A percentile compares a stretch with the other conserved stretches of the same genome.
phyloP scores from a whole-genome alignment of 2,888 invertebrate genomes.

The Pristionchus arcanus region DNA sequence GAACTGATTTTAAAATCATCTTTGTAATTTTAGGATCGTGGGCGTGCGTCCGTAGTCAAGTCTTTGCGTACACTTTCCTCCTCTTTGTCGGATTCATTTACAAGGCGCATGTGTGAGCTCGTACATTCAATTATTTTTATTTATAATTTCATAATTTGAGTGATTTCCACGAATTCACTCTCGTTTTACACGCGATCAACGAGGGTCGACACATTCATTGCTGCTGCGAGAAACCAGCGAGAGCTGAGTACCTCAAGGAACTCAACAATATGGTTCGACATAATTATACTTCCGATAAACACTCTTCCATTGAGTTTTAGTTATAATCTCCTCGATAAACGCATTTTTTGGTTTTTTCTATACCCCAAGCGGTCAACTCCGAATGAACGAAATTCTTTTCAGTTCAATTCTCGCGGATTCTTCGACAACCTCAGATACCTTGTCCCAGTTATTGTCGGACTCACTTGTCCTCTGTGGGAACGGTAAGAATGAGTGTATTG shows the following conservation, averaged over 20 bases:
- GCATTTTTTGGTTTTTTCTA: too few species aligned
- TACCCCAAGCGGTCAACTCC: too few species aligned
- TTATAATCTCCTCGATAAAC: too few species aligned
- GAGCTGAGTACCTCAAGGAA: neutral
- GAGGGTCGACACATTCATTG: slow-evolving; percentile 30
- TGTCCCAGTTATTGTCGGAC: neutral
- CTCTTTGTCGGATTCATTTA: slow-evolving; percentile 5
- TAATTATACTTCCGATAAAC: too few species aligned
- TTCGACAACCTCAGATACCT: neutral
- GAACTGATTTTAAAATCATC: neutral
- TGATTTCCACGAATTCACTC: neutral
- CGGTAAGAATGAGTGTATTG: too few species aligned
- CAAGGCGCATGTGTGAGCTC: neutral
- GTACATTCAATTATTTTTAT: too few species aligned
- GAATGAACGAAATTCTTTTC: too few species aligned
- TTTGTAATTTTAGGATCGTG: neutral
- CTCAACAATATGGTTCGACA: neutral
- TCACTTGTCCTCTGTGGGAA: neutral
- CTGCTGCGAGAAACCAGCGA: neutral
- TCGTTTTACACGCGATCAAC: neutral
- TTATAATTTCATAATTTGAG: neutral
- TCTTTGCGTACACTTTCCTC: neutral
- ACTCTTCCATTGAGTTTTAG: too few species aligned
- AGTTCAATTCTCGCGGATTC: neutral
- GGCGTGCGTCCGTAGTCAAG: neutral